Evolutionary conservation across 2,113 vertebrate genomes (phyloP), one percentile per base, ranked within the genome.

Genomic region (Manacus vitellinus): DNA sequence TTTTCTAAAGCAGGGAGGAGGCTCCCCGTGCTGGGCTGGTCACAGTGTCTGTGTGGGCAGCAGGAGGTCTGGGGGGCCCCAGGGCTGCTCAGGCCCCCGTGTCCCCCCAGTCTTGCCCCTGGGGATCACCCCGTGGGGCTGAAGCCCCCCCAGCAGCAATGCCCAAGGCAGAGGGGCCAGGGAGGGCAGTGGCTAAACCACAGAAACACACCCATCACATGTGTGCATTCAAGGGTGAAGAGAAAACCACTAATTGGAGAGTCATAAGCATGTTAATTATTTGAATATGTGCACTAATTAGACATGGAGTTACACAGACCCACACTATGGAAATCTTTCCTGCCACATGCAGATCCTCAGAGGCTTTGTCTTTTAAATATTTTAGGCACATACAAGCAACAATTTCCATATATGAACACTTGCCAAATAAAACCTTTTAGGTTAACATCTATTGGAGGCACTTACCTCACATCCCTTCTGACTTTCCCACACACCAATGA

Each of bases 171-270:
- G 20, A 24, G 43, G 35, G 37, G 22, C 19, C 0, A 0, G 56
- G 24, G 16, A 12, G 2, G 4, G 2, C 2, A 2, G 21, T 12
- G 76, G 15, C 15, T 21, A 0, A 13, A 37, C 16, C 19, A 18
- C 7, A 65, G 10, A 25, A 74, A 65, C 10, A 11, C 27, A 44
- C 25, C 52, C 1, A 16, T 43, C 35, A 20, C 0, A 1, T 0
- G 1, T 31, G 12, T 9, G 11, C 7, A 2, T 37, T 54, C 35
- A 17, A n/a, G 37, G 18, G 39, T 11, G 70, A 73, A 35, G 0
- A 52, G 37, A 59, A 76, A 88, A 62, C 10, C 75, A 44, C 58
- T n/a, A 31, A 33, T 1, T 54, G 67, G 8, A 30, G 47, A 86
- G 51, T 23, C 43, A 19, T 9, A 61, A 62, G 33, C 59, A n/a